Evolutionary conservation across 2,113 vertebrate genomes (phyloP).

Genomic region (Cyprinodon tularosa): DNA sequence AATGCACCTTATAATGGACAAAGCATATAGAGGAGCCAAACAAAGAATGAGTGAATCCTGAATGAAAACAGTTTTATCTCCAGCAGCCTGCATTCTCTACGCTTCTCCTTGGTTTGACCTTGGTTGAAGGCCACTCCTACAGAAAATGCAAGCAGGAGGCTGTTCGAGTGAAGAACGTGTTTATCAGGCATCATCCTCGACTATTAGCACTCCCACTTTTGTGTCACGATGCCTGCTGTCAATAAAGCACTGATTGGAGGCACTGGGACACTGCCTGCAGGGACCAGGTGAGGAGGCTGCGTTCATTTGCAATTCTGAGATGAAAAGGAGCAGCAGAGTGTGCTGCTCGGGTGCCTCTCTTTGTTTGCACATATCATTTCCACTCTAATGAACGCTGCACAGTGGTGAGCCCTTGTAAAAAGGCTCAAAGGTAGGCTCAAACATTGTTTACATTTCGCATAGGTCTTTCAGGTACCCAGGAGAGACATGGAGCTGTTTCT

Average conservation of each 20-base stretch:
- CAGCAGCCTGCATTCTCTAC: slow-evolving; percentile 42
- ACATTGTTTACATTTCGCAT: slow-evolving; percentile 71
- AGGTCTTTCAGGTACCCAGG: slow-evolving; percentile 47
- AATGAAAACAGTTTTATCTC: slow-evolving; percentile 36
- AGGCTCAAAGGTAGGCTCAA: slow-evolving; percentile 65
- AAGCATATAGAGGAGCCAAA: slow-evolving; percentile 45
- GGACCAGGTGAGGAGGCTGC: slow-evolving; percentile 76
- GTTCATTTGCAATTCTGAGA: slow-evolving; percentile 79
- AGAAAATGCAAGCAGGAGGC: slow-evolving; percentile 17
- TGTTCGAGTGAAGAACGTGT: slow-evolving; percentile 39
- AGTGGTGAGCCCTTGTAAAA: slow-evolving; percentile 63
- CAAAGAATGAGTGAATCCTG: slow-evolving; percentile 28
- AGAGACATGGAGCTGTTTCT: slow-evolving; percentile 38
- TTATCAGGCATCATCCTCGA: slow-evolving; percentile 63
- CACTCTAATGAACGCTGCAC: slow-evolving; percentile 73
- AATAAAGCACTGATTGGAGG: slow-evolving; percentile 73
- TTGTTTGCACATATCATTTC: slow-evolving; percentile 82
- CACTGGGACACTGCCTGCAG: slow-evolving; percentile 69
- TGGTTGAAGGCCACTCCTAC: slow-evolving; percentile 49
- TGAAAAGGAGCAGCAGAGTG: slow-evolving; percentile 63
- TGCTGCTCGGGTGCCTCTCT: slow-evolving; percentile 64
- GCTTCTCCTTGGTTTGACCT: slow-evolving; percentile 58
- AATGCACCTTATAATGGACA: slow-evolving; percentile 48
- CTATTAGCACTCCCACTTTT: slow-evolving; percentile 52
- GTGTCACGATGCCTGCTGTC: slow-evolving; percentile 63